Conservation (phyloP, 2,888 invertebrate genomes). For the Axea sp. region DNA sequence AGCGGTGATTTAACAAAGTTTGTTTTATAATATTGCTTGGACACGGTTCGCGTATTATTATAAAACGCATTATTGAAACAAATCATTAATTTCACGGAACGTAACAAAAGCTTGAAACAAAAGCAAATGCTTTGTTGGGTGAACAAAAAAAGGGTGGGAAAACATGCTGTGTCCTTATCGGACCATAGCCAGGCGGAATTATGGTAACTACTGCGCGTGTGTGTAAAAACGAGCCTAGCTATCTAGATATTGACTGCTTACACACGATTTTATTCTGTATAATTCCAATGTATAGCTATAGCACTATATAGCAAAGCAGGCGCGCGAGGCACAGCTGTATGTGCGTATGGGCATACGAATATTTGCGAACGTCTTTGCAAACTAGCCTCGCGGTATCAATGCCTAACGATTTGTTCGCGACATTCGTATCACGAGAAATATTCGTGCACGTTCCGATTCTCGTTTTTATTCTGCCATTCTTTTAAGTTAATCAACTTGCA, state of each 20-base stretch:
- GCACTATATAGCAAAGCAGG: constrained; percentile 18
- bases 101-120: too few relatives aligned
- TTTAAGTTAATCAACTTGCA: constrained; percentile 48
- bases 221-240: constrained; percentile 47
- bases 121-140: too few relatives aligned
- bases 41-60: too few relatives aligned
- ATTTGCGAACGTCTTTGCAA: constrained; percentile 27
- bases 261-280: constrained; percentile 57
- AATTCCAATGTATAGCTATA: constrained; percentile 35
- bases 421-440: constrained; percentile 26
- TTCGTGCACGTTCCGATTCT: constrained; percentile 50
- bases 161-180: constrained; percentile 7
- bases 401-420: constrained; percentile 7
- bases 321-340: constrained; percentile 22
- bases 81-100: too few relatives aligned
- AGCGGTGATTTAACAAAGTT: constrained; percentile 5
- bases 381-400: constrained; percentile 18
- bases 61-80: too few relatives aligned
- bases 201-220: constrained; percentile 57
- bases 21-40: too few relatives aligned
- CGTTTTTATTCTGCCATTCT: constrained; percentile 44
- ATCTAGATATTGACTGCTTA: constrained; percentile 61
- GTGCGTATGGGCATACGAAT: constrained; percentile 24
- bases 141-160: not conserved
- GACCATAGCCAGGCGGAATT: constrained; percentile 37